A percentile compares a stretch with the other conserved stretches of the same genome.
These are phyloP conservation scores for Syngnathus rostellatus DNA, from an alignment of 2,797 vertebrate genomes.

Conservation along the genomic window DNA sequence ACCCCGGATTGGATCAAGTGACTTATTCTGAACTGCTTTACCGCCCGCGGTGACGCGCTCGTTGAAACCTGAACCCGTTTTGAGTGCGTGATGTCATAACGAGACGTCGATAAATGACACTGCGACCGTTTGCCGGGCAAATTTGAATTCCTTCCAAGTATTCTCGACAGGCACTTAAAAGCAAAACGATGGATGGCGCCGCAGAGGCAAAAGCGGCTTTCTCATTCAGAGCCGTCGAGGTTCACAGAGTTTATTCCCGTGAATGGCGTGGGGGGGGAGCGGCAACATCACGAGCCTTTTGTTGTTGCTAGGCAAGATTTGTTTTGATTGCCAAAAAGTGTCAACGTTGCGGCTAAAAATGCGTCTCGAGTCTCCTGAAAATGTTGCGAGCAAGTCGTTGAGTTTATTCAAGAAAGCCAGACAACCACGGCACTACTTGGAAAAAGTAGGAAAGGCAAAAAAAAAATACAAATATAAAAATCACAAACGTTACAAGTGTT, in stretches of 20 bases:
- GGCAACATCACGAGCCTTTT: neutral
- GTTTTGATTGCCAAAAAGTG: no score
- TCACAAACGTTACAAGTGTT: neutral
- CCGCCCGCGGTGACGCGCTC: conserved; percentile 7
- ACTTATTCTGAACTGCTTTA: conserved; percentile 52
- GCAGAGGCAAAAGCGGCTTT: conserved; percentile 6
- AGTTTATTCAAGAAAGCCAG: conserved; percentile 3
- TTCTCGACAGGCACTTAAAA: conserved; percentile 20
- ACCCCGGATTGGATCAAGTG: conserved; percentile 51
- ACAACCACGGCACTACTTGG: neutral
- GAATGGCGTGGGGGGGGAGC: neutral
- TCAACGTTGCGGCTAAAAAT: neutral
- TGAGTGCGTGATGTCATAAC: neutral
- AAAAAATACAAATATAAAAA: neutral
- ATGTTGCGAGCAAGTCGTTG: neutral
- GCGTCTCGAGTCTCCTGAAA: neutral
- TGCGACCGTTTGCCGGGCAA: conserved; percentile 9
- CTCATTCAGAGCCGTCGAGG: conserved; percentile 13
- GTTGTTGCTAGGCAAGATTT: no score
- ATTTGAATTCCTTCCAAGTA: conserved; percentile 13
- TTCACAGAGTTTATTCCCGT: conserved; percentile 21
- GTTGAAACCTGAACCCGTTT: neutral
- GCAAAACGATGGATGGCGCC: conserved; percentile 16
- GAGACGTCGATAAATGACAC: neutral
- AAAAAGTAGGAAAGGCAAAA: neutral